Evolutionary conservation across 2,797 vertebrate species (phyloP), one percentile per base, ranked within the genome.

Genomic region (Australoheros facetus): DNA sequence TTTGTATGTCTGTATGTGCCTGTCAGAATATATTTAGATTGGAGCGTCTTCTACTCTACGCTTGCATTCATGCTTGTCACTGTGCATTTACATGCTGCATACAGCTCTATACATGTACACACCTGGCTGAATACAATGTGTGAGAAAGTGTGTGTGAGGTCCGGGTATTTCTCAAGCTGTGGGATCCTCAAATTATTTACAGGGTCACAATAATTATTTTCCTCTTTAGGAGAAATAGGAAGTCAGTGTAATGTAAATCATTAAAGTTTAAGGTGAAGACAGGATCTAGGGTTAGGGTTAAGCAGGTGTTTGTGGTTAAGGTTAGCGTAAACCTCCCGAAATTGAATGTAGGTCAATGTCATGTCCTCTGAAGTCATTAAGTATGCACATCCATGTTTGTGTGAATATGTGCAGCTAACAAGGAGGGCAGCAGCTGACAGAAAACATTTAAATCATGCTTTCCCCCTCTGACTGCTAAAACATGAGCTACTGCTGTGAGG

Each of bases 401-500:
- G 56, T 62, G 83, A 28, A 62, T 57, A 37, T 73, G 56, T 79
- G 80, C 54, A 34, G 34, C 81, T 73, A 87, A 80, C 69, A 85
- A 82, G 83, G 56, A 34, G 77, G 23, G 78, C 77, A 87, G 75
- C 48, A 73, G 83, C 88, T 92, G 89, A 90, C 86, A 88, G 53
- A 82, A 73, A 82, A 87, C 83, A 85, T 88, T 90, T 64, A 88
- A 85, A 92, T 87, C 78, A 77, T 74, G 80, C 77, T 90, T 86
- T 87, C 73, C 76, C 77, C 71, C 45, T 78, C 81, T 78, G 85
- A 85, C 82, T 81, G 73, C 85, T 85, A 72, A 86, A 91, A 84
- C 74, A 78, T 69, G 77, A 90, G 85, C 74, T 75, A 58, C 77
- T 16, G 56, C 56, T 85, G 77, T 21, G 56, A 75, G 58, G 7